These are phyloP conservation scores for Calameuta idolon DNA, from an alignment of 2,888 invertebrate genomes.

Conservation along the genomic window DNA sequence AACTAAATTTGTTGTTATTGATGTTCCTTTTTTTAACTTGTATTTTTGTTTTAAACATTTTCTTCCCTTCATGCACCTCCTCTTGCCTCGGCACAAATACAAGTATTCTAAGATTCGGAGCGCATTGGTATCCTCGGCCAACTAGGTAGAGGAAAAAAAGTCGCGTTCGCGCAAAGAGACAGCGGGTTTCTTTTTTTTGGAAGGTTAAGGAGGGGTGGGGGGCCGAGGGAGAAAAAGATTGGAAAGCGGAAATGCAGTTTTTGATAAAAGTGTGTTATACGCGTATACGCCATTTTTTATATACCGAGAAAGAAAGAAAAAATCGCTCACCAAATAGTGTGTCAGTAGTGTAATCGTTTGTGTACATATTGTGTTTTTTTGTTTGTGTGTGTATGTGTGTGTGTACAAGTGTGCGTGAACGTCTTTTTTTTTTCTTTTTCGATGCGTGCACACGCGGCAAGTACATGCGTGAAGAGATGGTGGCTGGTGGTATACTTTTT, in stretches of 20 bases:
- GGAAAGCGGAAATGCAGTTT: constrained; percentile 42
- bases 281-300: constrained; percentile 23
- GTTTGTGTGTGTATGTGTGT: constrained; percentile 14
- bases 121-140: constrained; percentile 14
- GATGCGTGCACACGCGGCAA: constrained; percentile 31
- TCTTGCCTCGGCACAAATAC: constrained; percentile 2
- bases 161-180: constrained; percentile 25
- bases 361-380: constrained; percentile 6
- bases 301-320: constrained; percentile 24
- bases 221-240: constrained; percentile 27
- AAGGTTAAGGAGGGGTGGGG: constrained; percentile 11
- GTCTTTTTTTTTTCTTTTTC: background rate
- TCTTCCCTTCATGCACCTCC: constrained; percentile 1
- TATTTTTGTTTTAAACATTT: constrained; percentile 34
- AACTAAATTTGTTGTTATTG: constrained; percentile 23
- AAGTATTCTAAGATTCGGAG: background rate
- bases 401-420: background rate
- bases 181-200: constrained; percentile 1
- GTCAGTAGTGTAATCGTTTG: constrained; percentile 30
- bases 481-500: constrained; percentile 56
- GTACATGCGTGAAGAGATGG: constrained; percentile 31
- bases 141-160: constrained; percentile 13
- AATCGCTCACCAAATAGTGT: background rate
- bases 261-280: constrained; percentile 17
- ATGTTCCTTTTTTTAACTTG: constrained; percentile 27